Evolutionary conservation across 2,797 vertebrate species (phyloP).

Genomic region (Parauchenoglanis punctatus): DNA sequence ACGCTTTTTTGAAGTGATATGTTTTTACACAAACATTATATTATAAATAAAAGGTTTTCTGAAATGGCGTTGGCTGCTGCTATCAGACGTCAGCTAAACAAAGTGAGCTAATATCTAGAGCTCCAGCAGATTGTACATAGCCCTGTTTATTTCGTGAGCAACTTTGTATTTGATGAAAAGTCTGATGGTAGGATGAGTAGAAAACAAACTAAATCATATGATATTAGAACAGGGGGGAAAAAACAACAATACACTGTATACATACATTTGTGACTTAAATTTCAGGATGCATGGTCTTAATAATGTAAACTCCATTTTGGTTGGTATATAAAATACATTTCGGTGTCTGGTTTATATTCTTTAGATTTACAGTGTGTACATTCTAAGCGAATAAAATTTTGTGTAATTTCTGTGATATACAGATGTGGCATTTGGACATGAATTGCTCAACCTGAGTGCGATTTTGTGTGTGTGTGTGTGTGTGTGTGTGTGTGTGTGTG

Average conservation of each 20-base stretch:
- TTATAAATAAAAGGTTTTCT: background rate
- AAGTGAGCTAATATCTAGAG: background rate
- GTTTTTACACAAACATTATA: background rate
- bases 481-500: background rate
- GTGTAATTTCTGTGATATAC: background rate
- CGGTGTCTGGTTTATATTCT: background rate
- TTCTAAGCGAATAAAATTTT: background rate
- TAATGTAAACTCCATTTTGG: background rate
- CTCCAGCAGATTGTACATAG: background rate
- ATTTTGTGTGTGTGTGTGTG: background rate
- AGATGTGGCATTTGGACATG: background rate
- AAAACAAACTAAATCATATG: constrained; percentile 5
- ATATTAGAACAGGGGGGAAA: background rate
- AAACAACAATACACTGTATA: background rate
- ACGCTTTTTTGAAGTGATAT: no score
- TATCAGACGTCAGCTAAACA: background rate
- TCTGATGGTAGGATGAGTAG: background rate
- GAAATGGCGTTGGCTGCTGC: background rate
- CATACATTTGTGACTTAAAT: background rate
- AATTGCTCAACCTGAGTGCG: background rate
- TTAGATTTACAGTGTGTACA: background rate
- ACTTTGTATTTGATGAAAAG: background rate
- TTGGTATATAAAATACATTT: background rate
- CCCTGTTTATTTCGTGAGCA: background rate
- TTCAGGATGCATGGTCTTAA: constrained; percentile 1